Conservation (phyloP, 2,113 vertebrate genomes). For the Thunnus thynnus region DNA sequence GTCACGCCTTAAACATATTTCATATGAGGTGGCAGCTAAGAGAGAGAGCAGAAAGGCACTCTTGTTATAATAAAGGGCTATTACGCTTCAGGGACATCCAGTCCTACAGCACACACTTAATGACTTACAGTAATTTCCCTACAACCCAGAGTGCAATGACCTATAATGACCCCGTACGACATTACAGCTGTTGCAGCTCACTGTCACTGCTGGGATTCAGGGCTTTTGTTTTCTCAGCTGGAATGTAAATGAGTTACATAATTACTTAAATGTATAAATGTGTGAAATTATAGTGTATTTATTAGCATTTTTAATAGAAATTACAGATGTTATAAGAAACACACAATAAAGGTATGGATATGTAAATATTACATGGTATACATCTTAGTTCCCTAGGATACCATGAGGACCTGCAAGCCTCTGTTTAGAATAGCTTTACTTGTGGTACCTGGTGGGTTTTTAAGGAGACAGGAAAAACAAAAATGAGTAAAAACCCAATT, state of each 20-base stretch:
- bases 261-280: slow-evolving; percentile 9
- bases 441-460: background rate
- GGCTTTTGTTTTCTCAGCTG: slow-evolving; percentile 20
- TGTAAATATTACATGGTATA: background rate
- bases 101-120: slow-evolving; percentile 23
- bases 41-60: background rate
- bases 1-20: background rate
- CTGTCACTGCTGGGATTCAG: slow-evolving; percentile 25
- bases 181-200: slow-evolving; percentile 39
- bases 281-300: slow-evolving; percentile 7
- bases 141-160: slow-evolving; percentile 41
- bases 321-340: background rate
- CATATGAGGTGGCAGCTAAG: background rate
- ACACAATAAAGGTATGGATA: background rate
- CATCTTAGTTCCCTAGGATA: too few relatives aligned
- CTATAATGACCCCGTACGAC: slow-evolving; percentile 45
- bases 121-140: slow-evolving; percentile 46
- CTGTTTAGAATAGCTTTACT: background rate
- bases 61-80: slow-evolving; percentile 4
- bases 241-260: slow-evolving; percentile 32
- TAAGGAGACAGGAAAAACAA: background rate
- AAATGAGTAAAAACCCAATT: slow-evolving; percentile 10
- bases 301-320: background rate
- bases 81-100: slow-evolving; percentile 30
- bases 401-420: background rate